phyloP scores from a whole-genome alignment of 2,797 vertebrate genomes.

The Hoplostethus atlanticus region DNA sequence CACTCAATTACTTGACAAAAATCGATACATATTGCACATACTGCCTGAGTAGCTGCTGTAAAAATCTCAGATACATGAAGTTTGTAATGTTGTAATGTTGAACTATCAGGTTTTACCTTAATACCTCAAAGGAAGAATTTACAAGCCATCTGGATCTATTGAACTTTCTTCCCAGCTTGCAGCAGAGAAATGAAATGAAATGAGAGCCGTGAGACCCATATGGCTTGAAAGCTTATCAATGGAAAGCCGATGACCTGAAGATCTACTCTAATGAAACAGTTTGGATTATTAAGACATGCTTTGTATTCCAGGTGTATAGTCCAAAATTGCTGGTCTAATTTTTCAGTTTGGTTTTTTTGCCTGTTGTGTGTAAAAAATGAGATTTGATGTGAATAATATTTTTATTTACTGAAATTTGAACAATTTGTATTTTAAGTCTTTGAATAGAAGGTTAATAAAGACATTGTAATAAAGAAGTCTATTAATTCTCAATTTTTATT shows the following conservation, averaged over 20 bases:
- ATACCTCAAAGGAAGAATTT: constrained; percentile 50
- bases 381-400: constrained; percentile 30
- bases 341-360: constrained; percentile 40
- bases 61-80: constrained; percentile 1
- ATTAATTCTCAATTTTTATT: background rate
- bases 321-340: constrained; percentile 7
- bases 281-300: constrained; percentile 21
- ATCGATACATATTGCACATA: constrained; percentile 17
- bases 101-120: constrained; percentile 37
- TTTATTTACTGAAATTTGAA: constrained; percentile 24
- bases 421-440: constrained; percentile 23
- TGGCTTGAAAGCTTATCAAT: background rate
- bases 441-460: constrained; percentile 50
- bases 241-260: constrained; percentile 4
- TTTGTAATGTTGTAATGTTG: background rate
- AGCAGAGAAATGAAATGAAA: background rate
- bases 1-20: constrained; percentile 14
- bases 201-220: background rate
- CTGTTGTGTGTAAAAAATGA: constrained; percentile 28
- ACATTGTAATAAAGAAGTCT: constrained; percentile 46
- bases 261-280: background rate
- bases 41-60: constrained; percentile 14
- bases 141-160: background rate
- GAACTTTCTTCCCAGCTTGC: background rate
- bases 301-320: constrained; percentile 32